Base-by-base conservation (phyloP, 2,888 invertebrate species). In the Conomelus anceps region DNA sequence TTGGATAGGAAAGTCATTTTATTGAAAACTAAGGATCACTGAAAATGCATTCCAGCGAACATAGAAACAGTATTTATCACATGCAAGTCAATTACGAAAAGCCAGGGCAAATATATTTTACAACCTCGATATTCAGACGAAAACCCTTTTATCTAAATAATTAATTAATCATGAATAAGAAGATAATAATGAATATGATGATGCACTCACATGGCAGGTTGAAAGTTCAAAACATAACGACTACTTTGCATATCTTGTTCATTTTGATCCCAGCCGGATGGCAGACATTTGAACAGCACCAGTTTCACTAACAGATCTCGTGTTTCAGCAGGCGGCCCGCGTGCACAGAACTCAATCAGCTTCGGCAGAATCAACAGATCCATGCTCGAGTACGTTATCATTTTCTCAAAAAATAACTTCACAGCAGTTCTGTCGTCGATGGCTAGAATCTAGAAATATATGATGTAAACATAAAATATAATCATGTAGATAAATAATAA, bases 291-390 rank as follows among this genome's bases (percentile, higher is more conserved):
- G 23, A 85, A 84, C 11, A 91, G 23, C n/a, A 91, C 87, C 22
- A 91, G 88, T 63, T 90, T 89, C 3, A 91, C 85, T 9, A 91
- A 86, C 20, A 90, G 86, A 22, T 89, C 23, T 41, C 91, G 29
- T 1, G 90, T 89, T 6, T 90, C 88, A 13, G 34, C 13, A 11
- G 90, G 90, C 20, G 88, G 22, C 11, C 89, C 84, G 1, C 90
- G 89, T 23, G 88, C 29, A 85, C 91, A 91, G 86, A 90, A 90
- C 89, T 95, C 95, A 24, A 97, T 92, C 90, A 96, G 95, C 22
- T 94, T 94, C 0, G 97, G 96, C 88, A 97, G 93, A 90, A 97
- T 95, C 34, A 96, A 94, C 91, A 96, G 94, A 92, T 97, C 97
- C 86, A 92, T 92, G 23, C 91, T 91, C 20, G 91, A 90, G 85